Evolutionary conservation across 2,797 vertebrate species (phyloP).

Genomic region (Lacerta agilis): DNA sequence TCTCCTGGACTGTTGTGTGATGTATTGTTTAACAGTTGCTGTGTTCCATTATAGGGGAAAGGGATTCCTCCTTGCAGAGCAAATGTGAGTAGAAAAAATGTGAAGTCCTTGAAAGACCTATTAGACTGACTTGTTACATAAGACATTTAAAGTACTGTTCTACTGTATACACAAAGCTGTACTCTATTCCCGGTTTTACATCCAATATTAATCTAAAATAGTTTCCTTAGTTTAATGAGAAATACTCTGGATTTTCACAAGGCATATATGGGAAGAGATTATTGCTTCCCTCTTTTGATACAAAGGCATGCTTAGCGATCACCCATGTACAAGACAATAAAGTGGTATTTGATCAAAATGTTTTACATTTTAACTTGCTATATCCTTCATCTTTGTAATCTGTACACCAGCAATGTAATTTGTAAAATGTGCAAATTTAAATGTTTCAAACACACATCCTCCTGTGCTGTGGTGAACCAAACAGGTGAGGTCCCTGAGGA

Average conservation of each 20-base stretch:
- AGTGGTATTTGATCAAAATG: neutral
- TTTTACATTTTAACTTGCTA: neutral
- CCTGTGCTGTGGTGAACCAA: neutral
- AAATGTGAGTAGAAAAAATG: neutral
- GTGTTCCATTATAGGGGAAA: neutral
- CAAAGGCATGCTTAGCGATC: neutral
- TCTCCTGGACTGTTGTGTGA: neutral
- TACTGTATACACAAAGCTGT: neutral
- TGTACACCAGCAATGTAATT: neutral
- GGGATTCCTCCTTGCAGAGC: neutral
- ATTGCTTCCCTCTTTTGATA: neutral
- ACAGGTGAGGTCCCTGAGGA: too few relatives aligned
- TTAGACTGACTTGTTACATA: neutral
- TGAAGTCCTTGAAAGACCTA: neutral
- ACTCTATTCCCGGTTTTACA: neutral
- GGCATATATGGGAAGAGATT: neutral
- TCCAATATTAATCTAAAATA: neutral
- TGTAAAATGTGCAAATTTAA: slow-evolving; percentile 1
- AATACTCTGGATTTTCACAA: neutral
- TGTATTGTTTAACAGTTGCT: neutral
- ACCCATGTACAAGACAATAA: neutral
- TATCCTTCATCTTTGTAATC: neutral
- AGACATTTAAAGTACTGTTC: neutral
- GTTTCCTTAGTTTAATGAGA: neutral
- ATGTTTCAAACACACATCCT: neutral